Conservation (phyloP, 2,113 vertebrate species). For the Perca schrenkii region DNA sequence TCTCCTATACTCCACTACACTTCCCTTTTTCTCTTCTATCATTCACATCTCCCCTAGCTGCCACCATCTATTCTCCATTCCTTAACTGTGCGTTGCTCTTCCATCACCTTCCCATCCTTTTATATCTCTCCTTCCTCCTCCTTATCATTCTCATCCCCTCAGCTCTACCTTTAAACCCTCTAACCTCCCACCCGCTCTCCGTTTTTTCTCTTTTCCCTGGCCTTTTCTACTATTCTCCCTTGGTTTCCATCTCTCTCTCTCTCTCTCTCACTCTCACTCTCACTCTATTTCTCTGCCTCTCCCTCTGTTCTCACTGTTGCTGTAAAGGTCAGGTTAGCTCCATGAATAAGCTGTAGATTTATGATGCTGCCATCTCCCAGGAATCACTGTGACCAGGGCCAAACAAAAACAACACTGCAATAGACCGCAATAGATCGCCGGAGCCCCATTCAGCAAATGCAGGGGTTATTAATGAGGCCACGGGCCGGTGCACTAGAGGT, state of each 20-base stretch:
- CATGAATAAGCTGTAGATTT: constrained; percentile 83
- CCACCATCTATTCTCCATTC: constrained; percentile 42
- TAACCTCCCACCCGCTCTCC: constrained; percentile 35
- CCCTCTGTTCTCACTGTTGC: constrained; percentile 55
- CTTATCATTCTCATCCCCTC: constrained; percentile 61
- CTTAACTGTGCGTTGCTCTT: constrained; percentile 26
- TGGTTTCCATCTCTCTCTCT: constrained; percentile 23
- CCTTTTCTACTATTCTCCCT: constrained; percentile 61
- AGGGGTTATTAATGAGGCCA: constrained; percentile 80
- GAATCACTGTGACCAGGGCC: constrained; percentile 77
- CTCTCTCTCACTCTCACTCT: not conserved
- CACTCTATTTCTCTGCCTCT: constrained; percentile 18
- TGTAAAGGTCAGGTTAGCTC: constrained; percentile 81
- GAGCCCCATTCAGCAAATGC: constrained; percentile 69
- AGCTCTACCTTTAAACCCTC: constrained; percentile 63
- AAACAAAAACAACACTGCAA: constrained; percentile 76
- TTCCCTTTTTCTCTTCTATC: constrained; percentile 41
- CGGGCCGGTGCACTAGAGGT: constrained; percentile 65
- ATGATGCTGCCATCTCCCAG: constrained; percentile 80
- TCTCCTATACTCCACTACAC: constrained; percentile 51
- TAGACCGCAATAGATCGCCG: constrained; percentile 70
- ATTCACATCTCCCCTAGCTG: constrained; percentile 49
- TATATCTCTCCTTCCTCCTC: constrained; percentile 21
- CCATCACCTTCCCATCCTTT: constrained; percentile 31
- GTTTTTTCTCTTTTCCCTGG: constrained; percentile 39